phyloP scores from a whole-genome alignment of 2,888 invertebrate species.

The Phyto melanocephala region DNA sequence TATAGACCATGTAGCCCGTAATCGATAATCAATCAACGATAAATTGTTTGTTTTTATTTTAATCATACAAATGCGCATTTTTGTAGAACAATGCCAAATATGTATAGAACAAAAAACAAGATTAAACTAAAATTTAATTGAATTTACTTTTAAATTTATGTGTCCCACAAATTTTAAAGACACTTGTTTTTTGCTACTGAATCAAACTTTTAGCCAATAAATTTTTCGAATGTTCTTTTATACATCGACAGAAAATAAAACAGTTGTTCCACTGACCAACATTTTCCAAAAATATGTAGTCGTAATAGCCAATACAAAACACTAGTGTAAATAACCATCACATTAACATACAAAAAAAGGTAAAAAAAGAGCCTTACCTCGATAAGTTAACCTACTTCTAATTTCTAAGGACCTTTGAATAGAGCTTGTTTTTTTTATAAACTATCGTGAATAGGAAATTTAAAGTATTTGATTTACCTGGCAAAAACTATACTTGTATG shows the following conservation, averaged over 20 bases:
- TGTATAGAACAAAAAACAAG: background rate
- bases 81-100: background rate
- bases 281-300: constrained; percentile 18
- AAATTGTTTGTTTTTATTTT: background rate
- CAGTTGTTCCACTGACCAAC: constrained; percentile 62
- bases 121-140: background rate
- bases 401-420: constrained; percentile 29
- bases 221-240: constrained; percentile 17
- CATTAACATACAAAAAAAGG: background rate
- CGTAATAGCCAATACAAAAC: constrained; percentile 7
- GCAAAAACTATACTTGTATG: too few species aligned
- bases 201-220: constrained; percentile 21
- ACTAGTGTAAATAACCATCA: background rate
- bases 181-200: background rate
- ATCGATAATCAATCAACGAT: constrained; percentile 35
- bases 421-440: constrained; percentile 10
- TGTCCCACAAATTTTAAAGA: background rate
- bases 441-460: background rate
- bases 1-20: background rate
- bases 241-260: background rate
- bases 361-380: constrained; percentile 45
- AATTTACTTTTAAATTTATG: constrained; percentile 13
- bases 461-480: constrained; percentile 7
- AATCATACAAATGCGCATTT: constrained; percentile 34
- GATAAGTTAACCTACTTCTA: constrained; percentile 48